Base-by-base conservation (phyloP, 2,797 vertebrate genomes). In the Gastrophryne carolinensis region DNA sequence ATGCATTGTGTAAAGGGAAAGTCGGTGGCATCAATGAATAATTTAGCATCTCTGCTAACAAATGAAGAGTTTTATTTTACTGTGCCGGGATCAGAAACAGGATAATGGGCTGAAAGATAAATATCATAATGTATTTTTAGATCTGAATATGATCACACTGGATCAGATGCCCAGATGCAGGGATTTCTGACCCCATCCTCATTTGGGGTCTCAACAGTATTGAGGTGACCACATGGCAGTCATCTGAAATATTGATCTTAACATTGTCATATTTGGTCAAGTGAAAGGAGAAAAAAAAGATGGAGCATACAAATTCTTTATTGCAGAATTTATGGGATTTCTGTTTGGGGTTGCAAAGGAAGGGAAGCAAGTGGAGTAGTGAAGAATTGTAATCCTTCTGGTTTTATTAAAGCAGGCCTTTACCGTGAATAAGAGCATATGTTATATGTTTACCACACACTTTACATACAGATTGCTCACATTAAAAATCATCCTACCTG, bases 11-110 rank as follows among this genome's bases (percentile, higher is more conserved):
- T 54, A 24, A 24, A 47, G 30, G 53, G 35, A 32, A 72, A 21
- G 58, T 23, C 6, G 35, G 72, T 44, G 50, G 52, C 50, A 74
- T 57, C 34, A 35, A 56, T 74, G 72, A 74, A 74, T 74, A 65
- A 74, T 74, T 74, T 49, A 74, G 1, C 27, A 11, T 37, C n/a
- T n/a, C 4, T 21, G 10, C 35, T 68, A 17, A 32, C 26, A 54
- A 53, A 44, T 56, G 54, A 66, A 56, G 35, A 34, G 52, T 65
- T 54, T 56, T 58, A 47, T 74, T 57, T 58, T 66, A n/a, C 50
- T 34, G 56, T 74, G 61, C 61, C 26, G 19, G 19, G n/a, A 47
- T 64, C 52, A 21, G 50, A 39, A 66, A 37, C 13, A 66, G 27
- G 27, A 58, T 34, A 57, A 19, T 19, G 2, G 27, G 27, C 15